These are phyloP conservation scores for Orbicella faveolata DNA, from an alignment of 64 coral and sea anemone species.

Conservation along the genomic window DNA sequence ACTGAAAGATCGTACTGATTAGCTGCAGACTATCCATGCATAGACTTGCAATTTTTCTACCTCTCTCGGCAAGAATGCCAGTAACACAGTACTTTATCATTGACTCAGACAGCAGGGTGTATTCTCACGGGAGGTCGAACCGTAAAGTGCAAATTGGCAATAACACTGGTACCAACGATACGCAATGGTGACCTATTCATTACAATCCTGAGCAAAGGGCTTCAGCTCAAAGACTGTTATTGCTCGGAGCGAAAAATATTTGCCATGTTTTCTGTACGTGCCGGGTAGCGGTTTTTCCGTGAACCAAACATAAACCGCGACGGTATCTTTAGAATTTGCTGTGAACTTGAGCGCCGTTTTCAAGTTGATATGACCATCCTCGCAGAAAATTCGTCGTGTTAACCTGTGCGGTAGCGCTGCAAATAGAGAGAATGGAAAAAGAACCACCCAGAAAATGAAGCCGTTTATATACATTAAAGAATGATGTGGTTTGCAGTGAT, in stretches of 20 bases:
- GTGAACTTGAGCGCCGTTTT: not conserved
- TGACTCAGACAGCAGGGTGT: too few species aligned
- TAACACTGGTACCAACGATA: too few species aligned
- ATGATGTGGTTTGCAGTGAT: constrained; percentile 43
- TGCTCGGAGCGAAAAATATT: not conserved
- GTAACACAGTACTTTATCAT: too few species aligned
- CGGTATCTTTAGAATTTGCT: constrained; percentile 8
- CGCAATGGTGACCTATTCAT: not conserved
- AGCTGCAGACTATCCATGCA: too few species aligned
- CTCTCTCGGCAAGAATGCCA: too few species aligned
- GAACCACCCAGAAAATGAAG: constrained; percentile 28
- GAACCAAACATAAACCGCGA: constrained; percentile 32
- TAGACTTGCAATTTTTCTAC: too few species aligned
- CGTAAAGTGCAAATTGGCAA: too few species aligned
- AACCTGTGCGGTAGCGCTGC: constrained; percentile 27
- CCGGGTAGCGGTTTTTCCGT: constrained; percentile 27
- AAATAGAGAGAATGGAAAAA: constrained; percentile 46
- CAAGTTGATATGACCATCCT: constrained; percentile 2
- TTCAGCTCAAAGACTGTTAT: constrained; percentile 3
- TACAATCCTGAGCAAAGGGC: constrained; percentile 17
- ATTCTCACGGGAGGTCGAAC: too few species aligned
- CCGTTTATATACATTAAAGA: constrained; percentile 51
- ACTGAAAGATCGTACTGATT: too few species aligned
- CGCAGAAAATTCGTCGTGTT: not conserved
- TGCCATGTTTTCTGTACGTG: not conserved